Evolutionary conservation across 2,888 invertebrate genomes (phyloP).

Genomic region (Oligia fasciuncula): DNA sequence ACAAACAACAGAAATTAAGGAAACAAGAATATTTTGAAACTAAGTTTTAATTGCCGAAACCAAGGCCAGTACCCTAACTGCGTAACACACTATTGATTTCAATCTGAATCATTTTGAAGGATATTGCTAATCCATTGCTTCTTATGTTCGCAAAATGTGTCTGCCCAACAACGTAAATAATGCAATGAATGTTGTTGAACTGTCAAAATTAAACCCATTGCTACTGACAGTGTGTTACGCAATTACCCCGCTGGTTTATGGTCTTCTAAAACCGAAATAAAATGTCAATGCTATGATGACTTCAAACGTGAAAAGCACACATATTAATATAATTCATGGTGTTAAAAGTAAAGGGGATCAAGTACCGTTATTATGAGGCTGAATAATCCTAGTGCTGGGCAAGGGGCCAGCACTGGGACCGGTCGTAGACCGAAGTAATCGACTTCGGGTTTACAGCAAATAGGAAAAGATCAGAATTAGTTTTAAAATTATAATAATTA

Average conservation of each 20-base stretch:
- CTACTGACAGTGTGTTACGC: too few species aligned
- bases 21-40: conserved; percentile 37
- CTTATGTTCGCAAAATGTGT: too few species aligned
- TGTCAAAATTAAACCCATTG: too few species aligned
- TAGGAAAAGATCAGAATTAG: accelerated
- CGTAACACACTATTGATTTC: too few species aligned
- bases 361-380: neutral
- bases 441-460: neutral
- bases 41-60: conserved; percentile 35
- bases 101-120: too few species aligned
- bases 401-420: too few species aligned
- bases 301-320: neutral
- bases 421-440: too few species aligned
- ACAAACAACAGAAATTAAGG: conserved; percentile 53
- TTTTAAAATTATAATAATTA: neutral
- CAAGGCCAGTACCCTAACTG: too few species aligned
- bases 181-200: too few species aligned
- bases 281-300: neutral
- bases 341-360: neutral
- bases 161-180: too few species aligned
- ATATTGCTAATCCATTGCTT: too few species aligned
- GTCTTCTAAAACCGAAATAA: neutral
- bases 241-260: neutral
- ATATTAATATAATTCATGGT: neutral
- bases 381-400: neutral